Evolutionary conservation across 2,888 invertebrate genomes (phyloP).

Genomic region (Bhutanitis thaidina): DNA sequence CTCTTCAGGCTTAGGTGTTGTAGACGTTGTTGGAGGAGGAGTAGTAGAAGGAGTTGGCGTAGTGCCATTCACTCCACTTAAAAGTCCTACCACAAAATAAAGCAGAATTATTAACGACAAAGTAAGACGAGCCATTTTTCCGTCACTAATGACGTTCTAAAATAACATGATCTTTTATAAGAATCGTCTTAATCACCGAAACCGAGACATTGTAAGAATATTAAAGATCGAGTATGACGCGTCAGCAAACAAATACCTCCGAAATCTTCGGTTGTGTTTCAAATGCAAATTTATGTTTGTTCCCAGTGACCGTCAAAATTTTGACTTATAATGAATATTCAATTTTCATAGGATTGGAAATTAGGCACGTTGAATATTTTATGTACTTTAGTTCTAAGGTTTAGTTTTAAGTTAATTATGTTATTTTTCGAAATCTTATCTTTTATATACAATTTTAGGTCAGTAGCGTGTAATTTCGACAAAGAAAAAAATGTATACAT

Average conservation of each 20-base stretch:
- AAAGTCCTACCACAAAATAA: not conserved
- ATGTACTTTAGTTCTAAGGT: no score
- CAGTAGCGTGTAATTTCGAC: no score
- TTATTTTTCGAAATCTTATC: no score
- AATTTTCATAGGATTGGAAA: conserved; percentile 24
- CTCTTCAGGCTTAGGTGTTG: not conserved
- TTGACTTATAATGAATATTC: conserved; percentile 27
- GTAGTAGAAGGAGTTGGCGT: conserved; percentile 8
- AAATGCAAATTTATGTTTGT: conserved; percentile 27
- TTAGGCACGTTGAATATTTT: conserved; percentile 11
- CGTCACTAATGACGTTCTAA: conserved; percentile 3
- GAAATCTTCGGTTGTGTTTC: conserved; percentile 3
- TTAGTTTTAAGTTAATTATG: no score
- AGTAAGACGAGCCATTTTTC: conserved; percentile 14
- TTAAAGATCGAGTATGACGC: conserved; percentile 15
- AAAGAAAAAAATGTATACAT: no score
- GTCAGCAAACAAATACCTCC: conserved; percentile 10
- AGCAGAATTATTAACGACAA: conserved; percentile 7
- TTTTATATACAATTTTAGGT: no score
- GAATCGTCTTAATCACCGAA: conserved; percentile 14
- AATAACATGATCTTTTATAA: conserved; percentile 19
- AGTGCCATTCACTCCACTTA: conserved; percentile 2
- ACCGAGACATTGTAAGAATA: conserved; percentile 13
- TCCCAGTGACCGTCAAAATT: conserved; percentile 22
- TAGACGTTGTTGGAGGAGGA: not conserved